Percentiles rank a stretch among this genome's conserved stretches.
phyloP scores from a whole-genome alignment of 2,113 vertebrate genomes.

The Xiphophorus maculatus region DNA sequence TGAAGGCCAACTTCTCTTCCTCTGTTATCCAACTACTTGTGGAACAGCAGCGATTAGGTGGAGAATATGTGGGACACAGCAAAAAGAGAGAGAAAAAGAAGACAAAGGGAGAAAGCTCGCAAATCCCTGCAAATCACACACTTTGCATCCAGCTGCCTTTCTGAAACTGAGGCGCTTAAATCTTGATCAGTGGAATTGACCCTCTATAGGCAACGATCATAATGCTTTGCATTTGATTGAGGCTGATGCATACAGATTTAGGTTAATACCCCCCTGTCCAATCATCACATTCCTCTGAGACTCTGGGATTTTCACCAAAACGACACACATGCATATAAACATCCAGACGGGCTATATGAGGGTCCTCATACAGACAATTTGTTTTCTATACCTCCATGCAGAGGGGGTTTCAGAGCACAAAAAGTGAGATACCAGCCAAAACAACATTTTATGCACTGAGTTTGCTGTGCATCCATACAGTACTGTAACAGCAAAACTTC shows the following conservation, averaged over 20 bases:
- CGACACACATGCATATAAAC: constrained; percentile 11
- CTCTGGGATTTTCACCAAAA: constrained; percentile 22
- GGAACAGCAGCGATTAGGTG: constrained; percentile 43
- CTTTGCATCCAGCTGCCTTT: constrained; percentile 11
- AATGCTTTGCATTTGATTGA: constrained; percentile 1
- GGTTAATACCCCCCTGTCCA: constrained; percentile 39
- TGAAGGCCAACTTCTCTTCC: constrained; percentile 31
- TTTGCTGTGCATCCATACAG: constrained; percentile 20
- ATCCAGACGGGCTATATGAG: constrained; percentile 7
- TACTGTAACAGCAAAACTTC: constrained; percentile 6
- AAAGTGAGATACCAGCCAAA: constrained; percentile 32
- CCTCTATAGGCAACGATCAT: constrained; percentile 14
- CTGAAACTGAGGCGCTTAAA: constrained; percentile 20
- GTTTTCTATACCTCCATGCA: constrained; percentile 44
- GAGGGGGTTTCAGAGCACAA: constrained; percentile 26
- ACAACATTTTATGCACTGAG: constrained; percentile 32
- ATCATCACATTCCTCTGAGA: constrained; percentile 34
- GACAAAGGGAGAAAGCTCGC: constrained; percentile 19
- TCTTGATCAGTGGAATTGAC: constrained; percentile 17
- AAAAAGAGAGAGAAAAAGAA: constrained; percentile 10
- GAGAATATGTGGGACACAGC: constrained; percentile 28
- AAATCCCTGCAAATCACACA: constrained; percentile 50
- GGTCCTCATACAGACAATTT: constrained; percentile 11
- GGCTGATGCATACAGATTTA: constrained; percentile 30
- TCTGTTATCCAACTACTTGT: constrained; percentile 59